Evolutionary conservation across 1,140 invertebrate genomes (phyloP), one percentile per base, ranked within the genome.

Genomic region (Lordiphosa mommai): DNA sequence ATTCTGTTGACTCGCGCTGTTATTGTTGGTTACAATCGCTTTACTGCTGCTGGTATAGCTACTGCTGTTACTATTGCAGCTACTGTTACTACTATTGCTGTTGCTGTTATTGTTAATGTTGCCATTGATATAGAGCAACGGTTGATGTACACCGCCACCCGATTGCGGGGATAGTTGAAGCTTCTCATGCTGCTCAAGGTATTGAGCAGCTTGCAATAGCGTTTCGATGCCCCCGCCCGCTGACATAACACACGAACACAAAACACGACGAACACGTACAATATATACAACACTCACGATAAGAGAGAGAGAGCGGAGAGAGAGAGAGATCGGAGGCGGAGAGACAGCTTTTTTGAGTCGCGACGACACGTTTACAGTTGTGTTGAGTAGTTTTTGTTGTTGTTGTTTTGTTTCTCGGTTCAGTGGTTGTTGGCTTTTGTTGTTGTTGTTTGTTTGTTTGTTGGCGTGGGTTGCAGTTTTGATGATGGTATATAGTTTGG

Each of bases 1-100:
- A 55, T 80, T 80, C 43, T 64, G 74, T 58, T 79, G 73, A 40
- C 74, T 79, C 14, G 64, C 40, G 40, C 57, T 79, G 51, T 80
- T 80, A 47, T 69, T 79, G 58, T 76, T 74, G 20, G 33, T 69
- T 23, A 10, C 37, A 10, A 47, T 61, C n/a, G 7, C 43, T 8
- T 30, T 59, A 20, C 27, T 55, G 20, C 48, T 66, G 53, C 33
- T 68, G 30, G 16, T 58, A 30, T 17, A 27, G 33, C 13, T 57
- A 14, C 13, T 49, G 10, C 33, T 49, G 32, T 1, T 52, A 23
- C 34, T 66, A 29, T 10, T 44, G 36, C 40, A 49, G 48, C 38
- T 37, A 9, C 2, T 46, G 29, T 10, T 29, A 13, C 10, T 12
- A 3, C 43, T 36, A 14, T 5, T 36, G 34, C 1, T 41, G n/a